Evolutionary conservation across 2,888 invertebrate genomes (phyloP), one percentile per base, ranked within the genome.

Genomic region (Chloromyia formosa): DNA sequence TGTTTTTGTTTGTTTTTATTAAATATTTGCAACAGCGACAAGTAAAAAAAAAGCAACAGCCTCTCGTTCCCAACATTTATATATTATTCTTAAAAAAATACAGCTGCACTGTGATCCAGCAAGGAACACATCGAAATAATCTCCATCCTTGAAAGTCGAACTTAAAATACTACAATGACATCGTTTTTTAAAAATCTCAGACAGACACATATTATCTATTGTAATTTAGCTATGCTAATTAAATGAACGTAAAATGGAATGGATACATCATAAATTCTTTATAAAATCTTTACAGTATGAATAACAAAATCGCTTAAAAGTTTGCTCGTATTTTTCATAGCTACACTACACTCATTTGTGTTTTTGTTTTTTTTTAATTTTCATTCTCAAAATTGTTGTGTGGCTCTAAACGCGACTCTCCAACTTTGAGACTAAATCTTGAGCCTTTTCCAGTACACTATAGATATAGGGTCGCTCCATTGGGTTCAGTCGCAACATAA

Each of bases 401-500:
- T 7, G 27, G 27, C 27, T 35, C 45, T 87, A 90, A 74, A 88
- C 89, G 80, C 88, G 87, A 60, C 87, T 87, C 80, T 90, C 89
- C 27, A 88, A 79, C 80, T 88, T 89, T 45, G 87, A 84, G 80
- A 89, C 87, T 73, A 89, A 84, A 81, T 89, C 88, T 75, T 89
- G 87, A 18, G 89, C 86, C 81, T 87, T 89, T 79, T 89, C 89
- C 77, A 93, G 89, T 7, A 93, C 89, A 80, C 89, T 90, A 80
- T 93, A 91, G 77, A 94, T 89, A 79, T 91, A 93, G 9, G 94
- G 94, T 78, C 94, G 86, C 82, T 93, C 92, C 86, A 90, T 88
- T 27, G 91, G 90, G 85, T 92, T 91, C n/a, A 91, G 90, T 81
- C 90, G 90, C 76, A 94, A 84, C 89, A 93, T 91, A 76, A 88